These are phyloP conservation scores for Melikaiella ostensackeni DNA, from an alignment of 2,888 invertebrate species.

Conservation along the genomic window DNA sequence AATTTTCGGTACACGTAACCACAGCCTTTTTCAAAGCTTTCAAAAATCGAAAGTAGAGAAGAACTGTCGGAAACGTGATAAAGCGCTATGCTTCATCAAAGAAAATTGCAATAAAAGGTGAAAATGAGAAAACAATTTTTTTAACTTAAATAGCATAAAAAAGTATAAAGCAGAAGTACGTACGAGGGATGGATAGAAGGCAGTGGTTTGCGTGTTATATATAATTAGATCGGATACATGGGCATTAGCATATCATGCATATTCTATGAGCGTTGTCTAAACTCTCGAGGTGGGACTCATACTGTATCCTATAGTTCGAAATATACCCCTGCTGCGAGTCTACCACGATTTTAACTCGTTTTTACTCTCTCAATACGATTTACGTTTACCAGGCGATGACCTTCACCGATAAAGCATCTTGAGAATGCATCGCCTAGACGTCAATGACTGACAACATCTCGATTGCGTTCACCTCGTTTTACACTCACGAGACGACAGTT, in stretches of 20 bases:
- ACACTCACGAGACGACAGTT: slow-evolving; percentile 4
- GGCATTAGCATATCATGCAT: slow-evolving; percentile 75
- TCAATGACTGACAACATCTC: slow-evolving; percentile 12
- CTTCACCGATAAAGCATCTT: slow-evolving; percentile 21
- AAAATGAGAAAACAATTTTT: too few species aligned
- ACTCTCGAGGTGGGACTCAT: slow-evolving; percentile 58
- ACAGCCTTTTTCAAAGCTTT: too few species aligned
- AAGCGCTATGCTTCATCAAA: too few species aligned
- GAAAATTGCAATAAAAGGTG: too few species aligned
- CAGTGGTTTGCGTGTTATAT: slow-evolving; percentile 68
- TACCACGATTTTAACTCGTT: neutral
- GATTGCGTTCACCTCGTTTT: slow-evolving; percentile 1
- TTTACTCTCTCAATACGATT: neutral
- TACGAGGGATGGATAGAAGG: slow-evolving; percentile 2
- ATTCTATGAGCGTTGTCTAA: slow-evolving; percentile 68
- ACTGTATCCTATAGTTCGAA: slow-evolving; percentile 55
- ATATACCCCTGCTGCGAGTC: neutral
- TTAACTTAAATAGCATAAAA: neutral
- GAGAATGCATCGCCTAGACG: neutral
- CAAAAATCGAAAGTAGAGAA: too few species aligned
- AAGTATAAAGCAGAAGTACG: neutral
- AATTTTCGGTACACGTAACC: too few species aligned
- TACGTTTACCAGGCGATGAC: neutral
- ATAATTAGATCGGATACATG: slow-evolving; percentile 74
- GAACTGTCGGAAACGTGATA: too few species aligned